Base-by-base conservation (phyloP, 2,797 vertebrate species). In the Cynodonichthys magdalenae region DNA sequence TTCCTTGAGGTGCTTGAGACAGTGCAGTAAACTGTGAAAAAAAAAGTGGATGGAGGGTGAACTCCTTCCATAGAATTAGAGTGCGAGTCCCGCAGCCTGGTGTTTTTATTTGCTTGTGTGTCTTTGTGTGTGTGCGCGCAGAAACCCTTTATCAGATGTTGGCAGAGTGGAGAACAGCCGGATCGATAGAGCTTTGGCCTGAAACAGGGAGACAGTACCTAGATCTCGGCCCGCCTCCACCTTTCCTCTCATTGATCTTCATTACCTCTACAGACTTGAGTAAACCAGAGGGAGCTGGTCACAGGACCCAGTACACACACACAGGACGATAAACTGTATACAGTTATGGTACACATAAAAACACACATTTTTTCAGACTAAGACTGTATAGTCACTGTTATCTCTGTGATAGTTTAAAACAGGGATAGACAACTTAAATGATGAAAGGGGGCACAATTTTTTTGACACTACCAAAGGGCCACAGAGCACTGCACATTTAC, bases 231-330 rank as follows among this genome's bases (percentile, higher is more conserved):
- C 80, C 82, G 79, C 81, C 87, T 86, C 87, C 77, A 85, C 88
- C 81, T 80, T 87, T 84, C 85, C 83, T 91, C 85, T 87, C 90
- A 93, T 93, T 93, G 92, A 93, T 93, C 92, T 91, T 93, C 91
- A 92, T 93, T 92, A 93, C 84, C 84, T 85, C 64, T 71, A 79
- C 78, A 86, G 83, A 87, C 83, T 85, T 65, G 63, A 83, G 74
- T 67, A 53, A 80, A 75, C 71, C 66, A 74, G 69, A 68, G 77
- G 77, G 77, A 74, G 70, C 75, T 64, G 66, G 66, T 74, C 51
- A 71, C 81, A 69, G 58, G 66, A 65, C 63, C 55, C 66, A 70
- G 41, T 68, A 80, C 63, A 80, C 79, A 80, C 79, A 75, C 79
- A 77, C 47, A 63, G 24, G 18, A 57, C 67, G 50, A 77, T 63